Conservation (phyloP, 2,797 vertebrate species). For the Todus mexicanus region DNA sequence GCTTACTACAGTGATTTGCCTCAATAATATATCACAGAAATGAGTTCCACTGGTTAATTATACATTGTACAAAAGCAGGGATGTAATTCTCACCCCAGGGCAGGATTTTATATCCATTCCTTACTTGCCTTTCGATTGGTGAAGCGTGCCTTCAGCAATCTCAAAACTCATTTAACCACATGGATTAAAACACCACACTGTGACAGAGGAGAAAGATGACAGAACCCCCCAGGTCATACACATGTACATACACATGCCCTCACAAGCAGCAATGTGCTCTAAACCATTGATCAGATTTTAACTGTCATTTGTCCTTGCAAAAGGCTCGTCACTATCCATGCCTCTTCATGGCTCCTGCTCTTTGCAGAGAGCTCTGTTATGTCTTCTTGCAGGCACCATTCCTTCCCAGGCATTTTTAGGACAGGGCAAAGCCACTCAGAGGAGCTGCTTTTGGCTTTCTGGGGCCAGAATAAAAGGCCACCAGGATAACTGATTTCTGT, state of each 20-base stretch:
- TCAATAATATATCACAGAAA: background rate
- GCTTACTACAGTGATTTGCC: background rate
- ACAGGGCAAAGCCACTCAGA: background rate
- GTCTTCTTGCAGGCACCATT: background rate
- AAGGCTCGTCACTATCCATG: background rate
- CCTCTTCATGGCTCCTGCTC: background rate
- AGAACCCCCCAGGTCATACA: background rate
- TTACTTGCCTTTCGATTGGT: background rate
- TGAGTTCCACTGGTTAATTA: conserved; percentile 24
- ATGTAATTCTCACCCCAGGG: background rate
- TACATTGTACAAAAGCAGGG: background rate
- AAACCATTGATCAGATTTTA: background rate
- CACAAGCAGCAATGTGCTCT: background rate
- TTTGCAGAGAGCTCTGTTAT: background rate
- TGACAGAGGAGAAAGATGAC: background rate
- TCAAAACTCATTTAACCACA: background rate
- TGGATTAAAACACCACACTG: background rate
- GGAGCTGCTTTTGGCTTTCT: background rate
- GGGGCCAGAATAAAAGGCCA: background rate
- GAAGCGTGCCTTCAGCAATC: background rate
- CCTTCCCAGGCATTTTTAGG: background rate
- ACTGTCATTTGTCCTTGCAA: background rate
- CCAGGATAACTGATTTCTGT: background rate
- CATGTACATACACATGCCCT: background rate
- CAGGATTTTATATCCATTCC: conserved; percentile 1